phyloP scores from a whole-genome alignment of 1,140 invertebrate genomes.

The Pseudomyrmex dendroicus region DNA sequence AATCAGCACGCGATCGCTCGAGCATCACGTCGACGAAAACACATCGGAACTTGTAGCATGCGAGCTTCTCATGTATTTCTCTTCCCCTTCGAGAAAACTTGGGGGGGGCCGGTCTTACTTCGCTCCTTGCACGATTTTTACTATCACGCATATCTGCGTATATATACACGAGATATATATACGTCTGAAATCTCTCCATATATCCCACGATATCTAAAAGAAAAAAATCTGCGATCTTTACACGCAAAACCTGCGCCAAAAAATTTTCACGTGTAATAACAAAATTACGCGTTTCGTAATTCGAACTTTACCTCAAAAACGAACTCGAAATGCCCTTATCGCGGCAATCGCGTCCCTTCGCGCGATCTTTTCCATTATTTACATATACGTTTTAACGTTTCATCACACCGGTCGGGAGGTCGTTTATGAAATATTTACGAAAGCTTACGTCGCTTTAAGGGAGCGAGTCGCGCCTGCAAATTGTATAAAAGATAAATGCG shows the following conservation, averaged over 20 bases:
- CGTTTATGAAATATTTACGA: constrained; percentile 24
- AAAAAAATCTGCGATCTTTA: too few relatives aligned
- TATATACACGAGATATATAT: too few relatives aligned
- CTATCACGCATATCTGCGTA: neutral
- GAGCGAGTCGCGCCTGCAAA: neutral
- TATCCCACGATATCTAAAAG: too few relatives aligned
- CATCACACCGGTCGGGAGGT: neutral
- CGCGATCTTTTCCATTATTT: neutral
- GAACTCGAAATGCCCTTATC: too few relatives aligned
- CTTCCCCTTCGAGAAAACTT: constrained; percentile 12
- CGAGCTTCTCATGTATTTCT: constrained; percentile 26
- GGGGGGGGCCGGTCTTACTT: neutral
- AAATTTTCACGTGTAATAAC: too few relatives aligned
- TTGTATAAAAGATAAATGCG: constrained; percentile 24
- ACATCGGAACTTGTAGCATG: constrained; percentile 53
- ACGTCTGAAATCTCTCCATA: too few relatives aligned
- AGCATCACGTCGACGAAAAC: constrained; percentile 60
- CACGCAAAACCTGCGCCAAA: too few relatives aligned
- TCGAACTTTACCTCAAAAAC: too few relatives aligned
- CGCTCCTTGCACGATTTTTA: neutral
- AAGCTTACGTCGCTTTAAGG: neutral
- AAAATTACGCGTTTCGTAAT: too few relatives aligned
- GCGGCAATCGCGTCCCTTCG: neutral
- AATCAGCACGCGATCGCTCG: constrained; percentile 67
- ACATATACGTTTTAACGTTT: neutral